Evolutionary conservation across 1,140 invertebrate species (phyloP).

Genomic region (Galendromus occidentalis): DNA sequence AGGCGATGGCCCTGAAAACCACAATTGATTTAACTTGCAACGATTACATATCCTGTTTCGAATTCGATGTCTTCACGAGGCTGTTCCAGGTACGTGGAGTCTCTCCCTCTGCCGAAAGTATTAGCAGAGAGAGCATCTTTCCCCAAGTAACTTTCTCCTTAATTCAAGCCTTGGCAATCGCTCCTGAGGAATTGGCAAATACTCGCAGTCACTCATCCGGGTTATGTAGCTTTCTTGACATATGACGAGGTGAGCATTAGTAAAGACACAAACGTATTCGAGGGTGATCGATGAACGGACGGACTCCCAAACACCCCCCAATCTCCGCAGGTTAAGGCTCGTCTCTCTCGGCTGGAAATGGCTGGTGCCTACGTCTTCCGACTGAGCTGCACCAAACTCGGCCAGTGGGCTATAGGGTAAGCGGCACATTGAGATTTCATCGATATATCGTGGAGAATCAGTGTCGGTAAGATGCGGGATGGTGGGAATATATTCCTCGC

Average conservation of each 20-base stretch:
- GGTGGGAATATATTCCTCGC: neutral
- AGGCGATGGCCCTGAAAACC: constrained; percentile 95
- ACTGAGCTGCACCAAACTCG: constrained; percentile 87
- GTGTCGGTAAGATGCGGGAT: neutral
- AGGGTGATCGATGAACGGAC: no score
- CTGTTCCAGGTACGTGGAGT: constrained; percentile 47
- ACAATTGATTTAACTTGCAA: constrained; percentile 99
- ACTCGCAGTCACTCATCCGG: constrained; percentile 92
- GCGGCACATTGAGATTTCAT: neutral
- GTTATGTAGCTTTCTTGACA: constrained; percentile 89
- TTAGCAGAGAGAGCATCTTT: constrained; percentile 8
- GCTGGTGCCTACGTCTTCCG: constrained; percentile 80
- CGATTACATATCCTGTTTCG: constrained; percentile 98
- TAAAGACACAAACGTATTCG: neutral
- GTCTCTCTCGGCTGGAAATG: constrained; percentile 83
- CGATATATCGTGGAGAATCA: neutral
- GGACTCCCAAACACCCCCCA: no score
- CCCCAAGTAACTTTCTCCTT: constrained; percentile 32
- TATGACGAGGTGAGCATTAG: constrained; percentile 86
- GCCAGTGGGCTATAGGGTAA: constrained; percentile 93
- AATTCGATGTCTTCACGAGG: constrained; percentile 98
- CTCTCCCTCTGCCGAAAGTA: neutral
- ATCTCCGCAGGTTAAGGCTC: constrained; percentile 38
- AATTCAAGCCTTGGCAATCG: constrained; percentile 97
- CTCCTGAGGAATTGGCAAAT: constrained; percentile 95